These are phyloP conservation scores for Ammospiza maritima DNA, from an alignment of 2,797 vertebrate genomes.

Conservation along the genomic window DNA sequence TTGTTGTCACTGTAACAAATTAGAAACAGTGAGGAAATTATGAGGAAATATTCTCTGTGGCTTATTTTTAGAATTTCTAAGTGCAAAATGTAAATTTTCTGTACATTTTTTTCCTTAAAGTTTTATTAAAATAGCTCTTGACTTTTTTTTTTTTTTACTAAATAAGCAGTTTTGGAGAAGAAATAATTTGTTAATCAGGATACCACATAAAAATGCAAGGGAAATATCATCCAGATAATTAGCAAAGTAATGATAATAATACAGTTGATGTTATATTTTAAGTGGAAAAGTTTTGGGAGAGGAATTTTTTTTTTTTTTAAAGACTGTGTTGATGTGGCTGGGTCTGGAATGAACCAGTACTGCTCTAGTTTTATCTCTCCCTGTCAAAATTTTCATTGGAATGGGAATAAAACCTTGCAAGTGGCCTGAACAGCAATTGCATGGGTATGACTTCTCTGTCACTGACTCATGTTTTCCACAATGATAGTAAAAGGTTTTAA, in stretches of 20 bases:
- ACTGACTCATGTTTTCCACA: neutral
- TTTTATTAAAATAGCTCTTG: neutral
- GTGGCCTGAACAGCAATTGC: neutral
- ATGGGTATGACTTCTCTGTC: neutral
- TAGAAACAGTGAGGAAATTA: neutral
- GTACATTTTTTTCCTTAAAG: neutral
- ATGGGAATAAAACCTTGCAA: neutral
- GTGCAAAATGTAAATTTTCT: neutral
- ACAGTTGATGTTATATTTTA: neutral
- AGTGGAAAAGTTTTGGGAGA: neutral
- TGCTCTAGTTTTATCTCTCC: neutral
- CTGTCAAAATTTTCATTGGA: neutral
- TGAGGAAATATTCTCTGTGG: neutral
- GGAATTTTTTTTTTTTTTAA: neutral
- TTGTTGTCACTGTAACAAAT: neutral
- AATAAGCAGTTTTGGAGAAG: neutral
- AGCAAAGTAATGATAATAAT: neutral
- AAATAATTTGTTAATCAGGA: neutral
- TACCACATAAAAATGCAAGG: neutral
- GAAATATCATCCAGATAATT: neutral
- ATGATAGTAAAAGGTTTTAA: too few species aligned
- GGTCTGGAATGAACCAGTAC: neutral
- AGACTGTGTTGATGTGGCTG: neutral
- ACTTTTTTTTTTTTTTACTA: neutral
- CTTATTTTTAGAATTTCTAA: neutral